Evolutionary conservation across 2,113 vertebrate species (phyloP).

Genomic region (Colinus virginianus): DNA sequence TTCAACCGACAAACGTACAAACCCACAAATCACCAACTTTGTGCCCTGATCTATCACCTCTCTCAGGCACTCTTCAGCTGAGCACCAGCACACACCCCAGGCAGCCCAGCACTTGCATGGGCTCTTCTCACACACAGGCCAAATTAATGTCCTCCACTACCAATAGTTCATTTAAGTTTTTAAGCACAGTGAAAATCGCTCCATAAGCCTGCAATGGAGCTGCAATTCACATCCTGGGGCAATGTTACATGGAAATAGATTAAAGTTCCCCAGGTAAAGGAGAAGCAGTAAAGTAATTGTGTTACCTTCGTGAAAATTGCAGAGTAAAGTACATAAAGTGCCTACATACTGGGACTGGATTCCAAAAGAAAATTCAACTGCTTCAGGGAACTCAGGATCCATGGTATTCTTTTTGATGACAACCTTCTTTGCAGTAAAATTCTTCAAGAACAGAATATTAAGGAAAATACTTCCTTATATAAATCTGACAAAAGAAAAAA

Average conservation of each 20-base stretch:
- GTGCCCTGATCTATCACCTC: background rate
- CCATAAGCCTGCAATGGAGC: background rate
- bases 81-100: background rate
- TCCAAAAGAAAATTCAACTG: constrained; percentile 2
- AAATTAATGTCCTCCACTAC: background rate
- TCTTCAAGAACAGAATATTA: background rate
- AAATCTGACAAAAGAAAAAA: background rate
- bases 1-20: background rate
- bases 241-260: background rate
- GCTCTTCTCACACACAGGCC: background rate
- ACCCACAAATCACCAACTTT: background rate
- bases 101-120: accelerated
- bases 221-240: background rate
- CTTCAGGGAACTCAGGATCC: constrained; percentile 10
- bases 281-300: background rate
- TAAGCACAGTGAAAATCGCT: background rate
- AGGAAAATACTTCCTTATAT: background rate
- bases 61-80: background rate
- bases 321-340: background rate
- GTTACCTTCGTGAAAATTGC: background rate
- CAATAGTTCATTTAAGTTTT: background rate
- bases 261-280: background rate
- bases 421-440: constrained; percentile 35
- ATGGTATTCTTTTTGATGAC: constrained; percentile 16
- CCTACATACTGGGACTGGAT: background rate